Evolutionary conservation across 2,888 invertebrate species (phyloP).

Genomic region (Phorcus lineatus): DNA sequence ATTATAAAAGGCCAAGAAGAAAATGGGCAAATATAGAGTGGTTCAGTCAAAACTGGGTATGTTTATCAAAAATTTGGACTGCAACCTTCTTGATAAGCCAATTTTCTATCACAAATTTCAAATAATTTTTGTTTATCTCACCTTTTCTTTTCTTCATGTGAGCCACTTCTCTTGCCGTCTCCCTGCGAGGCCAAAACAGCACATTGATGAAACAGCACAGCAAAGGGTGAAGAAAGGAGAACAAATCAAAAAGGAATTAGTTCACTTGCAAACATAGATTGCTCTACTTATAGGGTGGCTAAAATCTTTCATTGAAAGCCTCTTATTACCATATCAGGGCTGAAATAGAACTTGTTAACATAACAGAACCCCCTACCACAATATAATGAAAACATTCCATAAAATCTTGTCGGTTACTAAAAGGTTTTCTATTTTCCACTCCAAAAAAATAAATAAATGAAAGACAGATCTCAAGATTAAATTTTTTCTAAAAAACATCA

Average conservation of each 20-base stretch:
- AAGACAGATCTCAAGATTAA: too few relatives aligned
- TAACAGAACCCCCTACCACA: background rate
- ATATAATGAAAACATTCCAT: background rate
- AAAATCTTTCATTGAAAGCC: background rate
- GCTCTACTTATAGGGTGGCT: background rate
- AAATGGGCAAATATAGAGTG: too few relatives aligned
- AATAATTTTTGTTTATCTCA: background rate
- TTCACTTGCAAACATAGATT: background rate
- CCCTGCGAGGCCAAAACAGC: conserved; percentile 67
- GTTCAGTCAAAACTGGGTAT: too few relatives aligned
- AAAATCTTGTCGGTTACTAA: too few relatives aligned
- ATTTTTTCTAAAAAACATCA: too few relatives aligned
- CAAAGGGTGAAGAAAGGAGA: conserved; percentile 51
- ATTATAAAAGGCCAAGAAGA: too few relatives aligned
- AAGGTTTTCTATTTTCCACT: too few relatives aligned
- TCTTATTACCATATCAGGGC: background rate
- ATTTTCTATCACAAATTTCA: too few relatives aligned
- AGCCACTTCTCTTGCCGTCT: conserved; percentile 54
- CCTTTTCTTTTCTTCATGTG: conserved; percentile 44
- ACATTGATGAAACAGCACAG: conserved; percentile 52
- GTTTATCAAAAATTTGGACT: too few relatives aligned
- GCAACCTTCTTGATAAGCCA: too few relatives aligned
- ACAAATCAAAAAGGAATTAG: conserved; percentile 47
- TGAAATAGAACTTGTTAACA: background rate
- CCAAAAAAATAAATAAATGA: too few relatives aligned